These are phyloP conservation scores for Ceyx melanurus DNA, from an alignment of 2,113 vertebrate species.

Conservation along the genomic window DNA sequence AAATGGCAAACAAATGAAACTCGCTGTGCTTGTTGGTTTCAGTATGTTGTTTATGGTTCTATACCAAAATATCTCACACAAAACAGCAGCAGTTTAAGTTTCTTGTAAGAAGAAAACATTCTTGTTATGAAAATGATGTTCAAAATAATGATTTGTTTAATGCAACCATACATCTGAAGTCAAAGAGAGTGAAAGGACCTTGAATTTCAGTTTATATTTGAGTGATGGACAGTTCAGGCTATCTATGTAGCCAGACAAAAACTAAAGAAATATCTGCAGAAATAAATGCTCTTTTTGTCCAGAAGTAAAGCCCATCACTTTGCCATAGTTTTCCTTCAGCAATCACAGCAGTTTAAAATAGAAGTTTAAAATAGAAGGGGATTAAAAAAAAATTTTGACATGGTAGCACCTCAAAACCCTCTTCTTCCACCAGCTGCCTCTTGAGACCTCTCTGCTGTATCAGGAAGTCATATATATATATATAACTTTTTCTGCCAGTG, in stretches of 20 bases:
- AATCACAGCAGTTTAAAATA: not conserved
- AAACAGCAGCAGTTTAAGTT: not conserved
- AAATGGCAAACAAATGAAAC: constrained; percentile 1
- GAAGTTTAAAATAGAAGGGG: not conserved
- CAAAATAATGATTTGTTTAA: not conserved
- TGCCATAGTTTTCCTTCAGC: not conserved
- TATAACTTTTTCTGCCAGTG: not conserved
- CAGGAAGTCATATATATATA: not conserved
- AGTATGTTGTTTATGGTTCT: not conserved
- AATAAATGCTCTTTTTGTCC: not conserved
- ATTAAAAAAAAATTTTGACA: not conserved
- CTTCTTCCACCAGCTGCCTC: not conserved
- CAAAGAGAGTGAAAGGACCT: not conserved
- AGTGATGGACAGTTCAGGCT: not conserved
- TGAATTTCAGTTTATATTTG: not conserved
- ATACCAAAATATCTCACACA: not conserved
- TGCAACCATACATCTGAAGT: not conserved
- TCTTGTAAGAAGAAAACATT: not conserved
- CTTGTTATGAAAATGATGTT: not conserved
- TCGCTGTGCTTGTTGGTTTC: not conserved
- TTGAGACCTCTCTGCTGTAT: not conserved
- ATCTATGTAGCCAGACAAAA: not conserved
- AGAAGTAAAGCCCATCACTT: not conserved
- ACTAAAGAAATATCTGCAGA: not conserved
- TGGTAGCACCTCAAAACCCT: not conserved